Evolutionary conservation across 2,888 invertebrate species (phyloP), one percentile per base, ranked within the genome.

Genomic region (Seladonia tumulorum): DNA sequence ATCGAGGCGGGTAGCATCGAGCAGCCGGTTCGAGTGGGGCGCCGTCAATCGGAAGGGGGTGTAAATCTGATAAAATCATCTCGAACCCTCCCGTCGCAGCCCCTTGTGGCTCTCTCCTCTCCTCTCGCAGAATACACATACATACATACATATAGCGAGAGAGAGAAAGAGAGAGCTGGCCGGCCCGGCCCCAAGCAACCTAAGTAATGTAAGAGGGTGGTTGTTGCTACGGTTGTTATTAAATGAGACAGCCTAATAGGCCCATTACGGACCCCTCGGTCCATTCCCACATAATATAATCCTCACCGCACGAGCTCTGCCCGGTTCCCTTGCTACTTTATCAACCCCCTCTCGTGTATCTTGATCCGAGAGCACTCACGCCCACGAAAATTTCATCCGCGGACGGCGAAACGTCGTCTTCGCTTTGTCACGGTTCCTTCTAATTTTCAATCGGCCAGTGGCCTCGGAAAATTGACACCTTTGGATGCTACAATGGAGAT

Each of bases 171-270:
- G 66, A 86, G 86, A 86, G 73, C 72, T 85, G 90, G 87, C 86
- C 63, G 16, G 18, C 10, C 35, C 66, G 35, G 35, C 90, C 89
- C 89, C 93, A 93, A 94, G 93, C 94, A 94, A 94, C 92, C 93
- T 91, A 93, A 94, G 94, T 93, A 94, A 94, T 91, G 92, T 91
- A 93, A 93, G 66, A 94, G 91, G 91, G 91, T 94, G 94, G 93
- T 94, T 93, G 94, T 93, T 93, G 93, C 93, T 94, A 92, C 92
- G 94, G 94, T 94, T 94, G 94, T 95, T 95, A 95, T 95, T 95
- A 95, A 95, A 95, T 94, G 94, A 95, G 95, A 95, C 95, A 94
- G 95, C 94, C 94, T 95, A 95, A 95, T 95, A 95, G 95, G 94
- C 93, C 95, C 94, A 95, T 95, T 95, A 95, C 93, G 90, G 91